Evolutionary conservation across 2,797 vertebrate species (phyloP).

Genomic region (Epinephelus awoara): DNA sequence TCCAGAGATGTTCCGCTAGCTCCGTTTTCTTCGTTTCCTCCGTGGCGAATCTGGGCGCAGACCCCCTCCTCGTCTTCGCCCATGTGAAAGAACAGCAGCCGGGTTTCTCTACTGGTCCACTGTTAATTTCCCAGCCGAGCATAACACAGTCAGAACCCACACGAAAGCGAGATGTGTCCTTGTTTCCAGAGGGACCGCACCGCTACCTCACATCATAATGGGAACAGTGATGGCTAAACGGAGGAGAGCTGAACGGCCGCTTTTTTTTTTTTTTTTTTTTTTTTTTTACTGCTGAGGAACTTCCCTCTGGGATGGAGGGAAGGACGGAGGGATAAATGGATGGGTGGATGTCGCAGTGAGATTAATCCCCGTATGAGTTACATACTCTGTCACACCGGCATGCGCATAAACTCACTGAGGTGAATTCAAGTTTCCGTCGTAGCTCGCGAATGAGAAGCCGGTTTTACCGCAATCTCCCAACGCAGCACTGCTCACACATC

Average conservation of each 20-base stretch:
- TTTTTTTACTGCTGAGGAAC: background rate
- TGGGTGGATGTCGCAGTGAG: slow-evolving; percentile 5
- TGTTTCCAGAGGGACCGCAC: background rate
- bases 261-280: too few relatives aligned
- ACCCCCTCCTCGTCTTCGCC: slow-evolving; percentile 66
- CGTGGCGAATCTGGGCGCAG: slow-evolving; percentile 52
- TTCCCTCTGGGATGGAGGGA: background rate
- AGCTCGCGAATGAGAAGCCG: slow-evolving; percentile 4
- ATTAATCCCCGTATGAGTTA: slow-evolving; percentile 24
- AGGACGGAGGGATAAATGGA: background rate
- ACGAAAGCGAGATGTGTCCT: background rate
- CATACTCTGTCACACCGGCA: background rate
- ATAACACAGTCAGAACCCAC: slow-evolving; percentile 1
- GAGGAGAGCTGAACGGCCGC: background rate
- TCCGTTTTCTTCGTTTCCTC: slow-evolving; percentile 47
- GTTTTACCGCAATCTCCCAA: slow-evolving; percentile 41
- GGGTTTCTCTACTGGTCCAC: background rate
- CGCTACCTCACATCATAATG: background rate
- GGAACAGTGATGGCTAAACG: background rate
- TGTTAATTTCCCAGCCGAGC: slow-evolving; percentile 6
- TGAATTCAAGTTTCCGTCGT: slow-evolving; percentile 44
- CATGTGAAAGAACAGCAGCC: slow-evolving; percentile 65
- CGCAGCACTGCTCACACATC: slow-evolving; percentile 1
- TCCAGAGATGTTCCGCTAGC: slow-evolving; percentile 48
- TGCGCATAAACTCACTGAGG: slow-evolving; percentile 17